phyloP scores from a whole-genome alignment of 2,113 vertebrate species.

The Chelonoidis abingdonii region DNA sequence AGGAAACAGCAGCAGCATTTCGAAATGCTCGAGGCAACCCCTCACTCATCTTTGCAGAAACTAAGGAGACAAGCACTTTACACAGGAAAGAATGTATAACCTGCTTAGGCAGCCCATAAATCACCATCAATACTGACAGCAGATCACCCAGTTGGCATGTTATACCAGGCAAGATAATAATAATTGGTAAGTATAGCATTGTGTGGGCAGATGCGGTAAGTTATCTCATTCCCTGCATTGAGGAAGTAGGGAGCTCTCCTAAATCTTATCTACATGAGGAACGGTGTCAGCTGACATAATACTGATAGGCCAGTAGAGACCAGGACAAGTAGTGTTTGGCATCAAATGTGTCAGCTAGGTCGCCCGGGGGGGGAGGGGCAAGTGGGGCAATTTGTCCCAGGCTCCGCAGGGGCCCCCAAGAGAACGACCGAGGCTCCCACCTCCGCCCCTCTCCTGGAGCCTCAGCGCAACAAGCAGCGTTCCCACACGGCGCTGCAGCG shows the following conservation, averaged over 20 bases:
- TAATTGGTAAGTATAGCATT: background rate
- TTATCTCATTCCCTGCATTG: background rate
- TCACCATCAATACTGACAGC: background rate
- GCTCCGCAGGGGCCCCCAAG: no score
- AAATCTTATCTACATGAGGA: background rate
- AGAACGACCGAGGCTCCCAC: no score
- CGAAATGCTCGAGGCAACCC: background rate
- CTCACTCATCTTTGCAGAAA: conserved; percentile 7
- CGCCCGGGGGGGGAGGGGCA: no score
- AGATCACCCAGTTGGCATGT: accelerated
- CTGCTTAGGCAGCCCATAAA: background rate
- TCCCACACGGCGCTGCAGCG: no score
- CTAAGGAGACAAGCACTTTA: accelerated
- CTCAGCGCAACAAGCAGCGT: no score
- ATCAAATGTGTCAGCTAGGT: background rate
- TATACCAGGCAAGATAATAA: conserved; percentile 9
- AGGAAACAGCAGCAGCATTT: background rate
- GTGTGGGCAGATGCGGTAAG: background rate
- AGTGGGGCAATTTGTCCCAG: no score
- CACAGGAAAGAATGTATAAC: background rate
- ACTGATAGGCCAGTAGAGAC: background rate
- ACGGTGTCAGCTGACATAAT: background rate
- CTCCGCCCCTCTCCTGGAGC: no score
- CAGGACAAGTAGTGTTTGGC: accelerated
- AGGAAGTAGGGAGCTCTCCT: background rate